A percentile compares a stretch with the other conserved stretches of the same genome.
phyloP scores from a whole-genome alignment of 2,113 vertebrate species.

The Furnarius figulus region DNA sequence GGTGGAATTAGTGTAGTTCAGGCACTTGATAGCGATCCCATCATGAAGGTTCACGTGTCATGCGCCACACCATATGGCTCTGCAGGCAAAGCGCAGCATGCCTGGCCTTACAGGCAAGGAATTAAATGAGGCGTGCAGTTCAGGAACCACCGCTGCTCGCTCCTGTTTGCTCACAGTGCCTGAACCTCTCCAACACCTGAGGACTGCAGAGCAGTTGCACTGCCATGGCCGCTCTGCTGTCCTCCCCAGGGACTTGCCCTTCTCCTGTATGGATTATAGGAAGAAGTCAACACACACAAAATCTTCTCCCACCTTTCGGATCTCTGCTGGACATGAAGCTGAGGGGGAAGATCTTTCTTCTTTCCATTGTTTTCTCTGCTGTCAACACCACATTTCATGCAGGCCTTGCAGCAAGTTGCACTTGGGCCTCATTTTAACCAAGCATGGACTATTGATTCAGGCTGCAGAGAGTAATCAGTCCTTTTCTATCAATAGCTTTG shows the following conservation, averaged over 20 bases:
- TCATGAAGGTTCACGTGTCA: neutral
- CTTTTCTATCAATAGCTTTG: neutral
- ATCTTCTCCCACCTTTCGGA: neutral
- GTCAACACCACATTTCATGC: neutral
- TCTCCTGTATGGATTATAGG: neutral
- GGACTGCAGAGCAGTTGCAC: neutral
- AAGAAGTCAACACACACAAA: neutral
- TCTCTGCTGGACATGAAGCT: neutral
- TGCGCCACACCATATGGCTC: neutral
- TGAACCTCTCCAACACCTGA: neutral
- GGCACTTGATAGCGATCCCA: neutral
- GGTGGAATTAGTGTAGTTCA: neutral
- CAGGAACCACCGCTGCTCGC: neutral
- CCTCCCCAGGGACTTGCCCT: neutral
- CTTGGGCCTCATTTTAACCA: neutral
- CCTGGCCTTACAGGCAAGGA: neutral
- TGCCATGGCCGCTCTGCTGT: neutral
- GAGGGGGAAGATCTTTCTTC: neutral
- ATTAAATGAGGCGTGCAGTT: neutral
- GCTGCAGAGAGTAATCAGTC: neutral
- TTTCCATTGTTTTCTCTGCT: neutral
- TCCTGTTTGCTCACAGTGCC: neutral
- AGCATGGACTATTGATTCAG: neutral
- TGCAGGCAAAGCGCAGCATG: neutral
- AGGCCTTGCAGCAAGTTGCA: neutral